Evolutionary conservation across 2,113 vertebrate species (phyloP).

Genomic region (Barnardius zonarius): DNA sequence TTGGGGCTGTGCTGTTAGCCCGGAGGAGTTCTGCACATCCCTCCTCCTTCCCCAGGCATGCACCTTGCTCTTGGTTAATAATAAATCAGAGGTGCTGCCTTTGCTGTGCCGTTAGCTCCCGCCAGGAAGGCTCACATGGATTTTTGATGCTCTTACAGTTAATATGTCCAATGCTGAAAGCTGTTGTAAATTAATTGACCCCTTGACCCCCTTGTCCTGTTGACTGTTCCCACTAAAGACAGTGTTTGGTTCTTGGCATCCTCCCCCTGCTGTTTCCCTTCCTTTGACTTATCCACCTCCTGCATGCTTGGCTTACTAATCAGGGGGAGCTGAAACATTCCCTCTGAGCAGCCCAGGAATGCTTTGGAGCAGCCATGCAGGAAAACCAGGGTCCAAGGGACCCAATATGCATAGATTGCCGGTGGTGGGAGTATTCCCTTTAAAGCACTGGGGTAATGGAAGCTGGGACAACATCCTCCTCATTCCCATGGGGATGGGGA

Average conservation of each 20-base stretch:
- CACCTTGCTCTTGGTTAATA: background rate
- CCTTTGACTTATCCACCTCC: background rate
- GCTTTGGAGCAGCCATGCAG: background rate
- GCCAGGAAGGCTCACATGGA: background rate
- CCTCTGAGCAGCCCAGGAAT: background rate
- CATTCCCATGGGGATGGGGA: background rate
- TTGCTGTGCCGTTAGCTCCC: background rate
- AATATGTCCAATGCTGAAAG: conserved; percentile 1
- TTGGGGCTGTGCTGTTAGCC: background rate
- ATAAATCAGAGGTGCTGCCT: background rate
- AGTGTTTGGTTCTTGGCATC: background rate
- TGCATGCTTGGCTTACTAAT: background rate
- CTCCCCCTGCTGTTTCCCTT: background rate
- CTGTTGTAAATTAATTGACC: conserved; percentile 49
- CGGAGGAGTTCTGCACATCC: background rate
- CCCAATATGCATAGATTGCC: background rate
- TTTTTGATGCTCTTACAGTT: background rate
- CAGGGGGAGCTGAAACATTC: background rate
- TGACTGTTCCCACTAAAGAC: conserved; percentile 2
- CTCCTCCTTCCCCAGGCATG: background rate
- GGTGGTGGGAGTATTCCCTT: background rate
- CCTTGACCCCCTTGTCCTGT: background rate
- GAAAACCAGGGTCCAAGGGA: background rate
- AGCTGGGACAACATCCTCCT: background rate
- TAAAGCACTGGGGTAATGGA: background rate